A percentile compares a stretch with the other conserved stretches of the same genome.
phyloP scores from a whole-genome alignment of 2,888 invertebrate species.

The Cryptophagus acutangulus region DNA sequence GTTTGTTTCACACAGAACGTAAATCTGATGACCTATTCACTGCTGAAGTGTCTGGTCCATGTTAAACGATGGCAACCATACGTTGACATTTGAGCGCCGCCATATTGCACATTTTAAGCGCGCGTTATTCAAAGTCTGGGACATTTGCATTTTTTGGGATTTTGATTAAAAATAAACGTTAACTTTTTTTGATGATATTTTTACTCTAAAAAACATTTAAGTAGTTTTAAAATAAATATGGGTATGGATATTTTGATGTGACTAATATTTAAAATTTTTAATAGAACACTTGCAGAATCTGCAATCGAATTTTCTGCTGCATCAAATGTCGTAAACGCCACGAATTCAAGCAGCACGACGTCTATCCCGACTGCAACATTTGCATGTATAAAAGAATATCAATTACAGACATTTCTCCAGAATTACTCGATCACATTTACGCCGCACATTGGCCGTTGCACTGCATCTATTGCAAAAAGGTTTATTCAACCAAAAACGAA shows the following conservation, averaged over 20 bases:
- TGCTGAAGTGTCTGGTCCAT: too few relatives aligned
- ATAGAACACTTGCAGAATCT: slow-evolving; percentile 39
- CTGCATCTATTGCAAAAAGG: slow-evolving; percentile 35
- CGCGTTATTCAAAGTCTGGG: too few relatives aligned
- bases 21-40: too few relatives aligned
- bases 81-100: too few relatives aligned
- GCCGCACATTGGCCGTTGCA: slow-evolving; percentile 36
- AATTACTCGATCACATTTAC: slow-evolving; percentile 34
- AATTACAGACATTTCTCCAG: slow-evolving; percentile 22
- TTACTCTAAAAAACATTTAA: too few relatives aligned
- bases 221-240: too few relatives aligned
- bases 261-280: slow-evolving; percentile 22
- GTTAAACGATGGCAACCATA: too few relatives aligned
- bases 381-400: slow-evolving; percentile 35
- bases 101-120: too few relatives aligned
- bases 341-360: slow-evolving; percentile 32
- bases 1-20: too few relatives aligned
- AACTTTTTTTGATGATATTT: too few relatives aligned
- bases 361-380: slow-evolving; percentile 37
- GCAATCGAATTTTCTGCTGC: slow-evolving; percentile 39
- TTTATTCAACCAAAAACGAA: slow-evolving; percentile 32
- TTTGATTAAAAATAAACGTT: too few relatives aligned
- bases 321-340: slow-evolving; percentile 37
- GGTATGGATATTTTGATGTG: neutral
- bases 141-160: too few relatives aligned